Base-by-base conservation (phyloP, 2,797 vertebrate genomes). In the Megalops cyprinoides region DNA sequence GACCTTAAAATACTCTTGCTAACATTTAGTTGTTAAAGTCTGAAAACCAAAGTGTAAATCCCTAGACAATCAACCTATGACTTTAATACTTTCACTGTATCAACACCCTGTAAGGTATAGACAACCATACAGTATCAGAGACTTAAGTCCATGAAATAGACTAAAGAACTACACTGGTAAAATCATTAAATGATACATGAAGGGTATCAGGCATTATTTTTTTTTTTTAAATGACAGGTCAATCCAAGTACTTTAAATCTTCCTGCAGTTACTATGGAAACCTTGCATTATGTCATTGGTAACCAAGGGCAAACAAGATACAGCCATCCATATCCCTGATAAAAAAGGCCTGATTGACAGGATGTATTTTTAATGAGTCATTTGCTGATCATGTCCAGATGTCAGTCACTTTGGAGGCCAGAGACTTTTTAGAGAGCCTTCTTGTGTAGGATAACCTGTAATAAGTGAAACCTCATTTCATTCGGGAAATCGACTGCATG, bases 321-420 rank as follows among this genome's bases (percentile, higher is more conserved):
- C 80, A 42, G 77, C 79, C 55, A 67, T 58, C 55, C 44, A 82
- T 67, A 37, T 69, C 37, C 37, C 39, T 67, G 23, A 69, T 75
- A 74, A 48, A 79, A 79, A 67, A 15, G 20, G 53, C 77, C 55
- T 82, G 81, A 84, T 79, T 86, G 78, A 87, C 83, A 81, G 76
- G 77, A 87, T 83, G 78, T 80, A 83, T 83, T 78, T 82, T 81
- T 82, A 87, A 82, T 84, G 83, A 86, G 75, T 88, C 84, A 84
- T 84, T 71, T 48, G 69, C 82, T 87, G 82, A 87, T 86, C 80
- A 81, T 48, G 78, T 85, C 86, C 87, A 87, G 83, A 86, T 87
- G 82, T 65, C 46, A 15, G 10, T 75, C 25, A 46, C 65, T 49
- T 74, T 44, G 28, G 71, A 51, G 74, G 12, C 9, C 31, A 42